Percentiles rank a stretch among this genome's conserved stretches.
phyloP scores from a whole-genome alignment of 2,888 invertebrate species.

The Ennomos erosarius region DNA sequence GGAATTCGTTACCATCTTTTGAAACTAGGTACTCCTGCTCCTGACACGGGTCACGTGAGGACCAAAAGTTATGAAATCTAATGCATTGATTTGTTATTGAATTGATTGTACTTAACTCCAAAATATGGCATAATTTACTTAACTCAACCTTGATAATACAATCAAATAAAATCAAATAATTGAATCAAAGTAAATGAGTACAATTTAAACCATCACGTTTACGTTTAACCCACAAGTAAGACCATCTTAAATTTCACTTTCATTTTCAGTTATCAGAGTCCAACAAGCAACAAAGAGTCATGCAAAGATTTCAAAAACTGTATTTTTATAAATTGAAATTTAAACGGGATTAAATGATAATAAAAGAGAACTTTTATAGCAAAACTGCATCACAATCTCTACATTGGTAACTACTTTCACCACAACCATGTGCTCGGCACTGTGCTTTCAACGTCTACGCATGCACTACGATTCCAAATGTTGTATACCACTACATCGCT shows the following conservation, averaged over 20 bases:
- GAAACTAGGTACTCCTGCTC: too few relatives aligned
- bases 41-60: too few relatives aligned
- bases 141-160: too few relatives aligned
- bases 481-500: slow-evolving; percentile 22
- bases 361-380: slow-evolving; percentile 74
- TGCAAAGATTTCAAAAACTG: slow-evolving; percentile 60
- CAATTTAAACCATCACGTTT: too few relatives aligned
- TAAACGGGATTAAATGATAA: slow-evolving; percentile 56
- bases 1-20: too few relatives aligned
- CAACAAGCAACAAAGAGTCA: slow-evolving; percentile 62
- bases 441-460: slow-evolving; percentile 71
- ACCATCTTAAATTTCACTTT: background rate
- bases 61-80: too few relatives aligned
- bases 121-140: too few relatives aligned
- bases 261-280: slow-evolving; percentile 47
- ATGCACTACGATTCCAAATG: slow-evolving; percentile 73
- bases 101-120: too few relatives aligned
- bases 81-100: too few relatives aligned
- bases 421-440: slow-evolving; percentile 82
- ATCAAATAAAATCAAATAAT: too few relatives aligned
- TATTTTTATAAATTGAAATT: slow-evolving; percentile 38
- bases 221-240: too few relatives aligned
- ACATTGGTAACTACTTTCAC: slow-evolving; percentile 65
- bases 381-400: slow-evolving; percentile 79
- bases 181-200: too few relatives aligned